Evolutionary conservation across 1,140 invertebrate genomes (phyloP).

Genomic region (Epicauta chinensis): DNA sequence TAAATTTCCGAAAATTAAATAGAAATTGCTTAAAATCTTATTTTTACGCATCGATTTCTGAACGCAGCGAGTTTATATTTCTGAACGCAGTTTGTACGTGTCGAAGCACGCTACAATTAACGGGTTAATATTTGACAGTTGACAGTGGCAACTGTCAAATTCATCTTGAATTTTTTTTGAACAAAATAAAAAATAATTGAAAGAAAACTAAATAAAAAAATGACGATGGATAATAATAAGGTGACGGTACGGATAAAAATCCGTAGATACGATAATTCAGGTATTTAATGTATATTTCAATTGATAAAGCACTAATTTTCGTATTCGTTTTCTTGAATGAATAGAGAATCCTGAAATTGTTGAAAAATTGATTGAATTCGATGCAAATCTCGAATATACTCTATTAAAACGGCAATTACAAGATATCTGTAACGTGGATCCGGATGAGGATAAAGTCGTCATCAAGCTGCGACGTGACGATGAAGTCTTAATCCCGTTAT

Average conservation of each 20-base stretch:
- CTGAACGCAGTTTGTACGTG: too few relatives aligned
- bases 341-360: conserved; percentile 26
- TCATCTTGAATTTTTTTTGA: too few relatives aligned
- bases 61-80: too few relatives aligned
- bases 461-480: conserved; percentile 38
- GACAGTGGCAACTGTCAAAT: too few relatives aligned
- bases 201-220: too few relatives aligned
- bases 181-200: too few relatives aligned
- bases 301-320: conserved; percentile 1
- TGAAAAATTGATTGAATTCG: conserved; percentile 27
- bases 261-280: conserved; percentile 31
- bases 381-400: conserved; percentile 30
- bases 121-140: too few relatives aligned
- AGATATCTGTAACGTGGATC: conserved; percentile 28
- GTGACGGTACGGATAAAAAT: conserved; percentile 21
- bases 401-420: conserved; percentile 31
- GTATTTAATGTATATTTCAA: conserved; percentile 18
- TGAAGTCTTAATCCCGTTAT: conserved; percentile 33
- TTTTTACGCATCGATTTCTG: too few relatives aligned
- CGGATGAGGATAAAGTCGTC: conserved; percentile 32
- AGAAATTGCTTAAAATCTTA: too few relatives aligned
- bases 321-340: neutral
- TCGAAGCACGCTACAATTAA: too few relatives aligned
- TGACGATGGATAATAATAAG: conserved; percentile 5
- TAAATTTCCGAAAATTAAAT: too few relatives aligned